phyloP scores from a whole-genome alignment of 2,888 invertebrate species.

The Cephus spinipes region DNA sequence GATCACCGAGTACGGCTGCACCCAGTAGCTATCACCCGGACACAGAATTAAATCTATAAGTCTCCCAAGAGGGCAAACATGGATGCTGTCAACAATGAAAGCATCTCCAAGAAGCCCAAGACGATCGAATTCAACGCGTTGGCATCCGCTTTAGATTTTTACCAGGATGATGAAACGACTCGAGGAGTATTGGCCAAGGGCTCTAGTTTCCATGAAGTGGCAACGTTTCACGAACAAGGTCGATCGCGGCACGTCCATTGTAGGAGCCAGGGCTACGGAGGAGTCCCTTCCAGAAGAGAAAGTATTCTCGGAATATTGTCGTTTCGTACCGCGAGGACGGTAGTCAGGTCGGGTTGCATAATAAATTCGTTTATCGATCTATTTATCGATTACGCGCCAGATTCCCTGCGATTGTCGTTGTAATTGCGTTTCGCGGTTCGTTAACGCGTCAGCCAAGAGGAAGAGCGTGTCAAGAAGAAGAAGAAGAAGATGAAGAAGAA shows the following conservation, averaged over 20 bases:
- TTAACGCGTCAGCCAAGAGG: conserved; percentile 9
- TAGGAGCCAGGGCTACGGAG: neutral
- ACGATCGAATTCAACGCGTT: neutral
- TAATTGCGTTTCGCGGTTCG: conserved; percentile 26
- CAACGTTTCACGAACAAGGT: conserved; percentile 5
- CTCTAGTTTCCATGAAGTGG: neutral
- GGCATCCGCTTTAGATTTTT: neutral
- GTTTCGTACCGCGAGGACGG: neutral
- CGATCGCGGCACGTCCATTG: neutral
- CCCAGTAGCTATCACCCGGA: neutral
- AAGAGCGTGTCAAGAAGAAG: neutral
- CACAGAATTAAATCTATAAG: neutral
- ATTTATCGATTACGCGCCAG: conserved; percentile 26
- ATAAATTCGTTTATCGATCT: conserved; percentile 19
- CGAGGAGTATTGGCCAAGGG: neutral
- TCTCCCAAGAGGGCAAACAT: neutral
- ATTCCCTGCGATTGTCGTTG: conserved; percentile 21
- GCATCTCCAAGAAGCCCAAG: neutral
- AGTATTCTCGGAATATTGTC: neutral
- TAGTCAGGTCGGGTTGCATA: neutral
- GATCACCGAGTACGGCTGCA: too few species aligned
- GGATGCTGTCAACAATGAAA: neutral
- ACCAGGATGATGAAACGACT: neutral
- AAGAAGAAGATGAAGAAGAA: neutral
- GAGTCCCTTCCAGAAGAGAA: neutral